Base-by-base conservation (phyloP, 2,797 vertebrate genomes). In the Trachurus trachurus region DNA sequence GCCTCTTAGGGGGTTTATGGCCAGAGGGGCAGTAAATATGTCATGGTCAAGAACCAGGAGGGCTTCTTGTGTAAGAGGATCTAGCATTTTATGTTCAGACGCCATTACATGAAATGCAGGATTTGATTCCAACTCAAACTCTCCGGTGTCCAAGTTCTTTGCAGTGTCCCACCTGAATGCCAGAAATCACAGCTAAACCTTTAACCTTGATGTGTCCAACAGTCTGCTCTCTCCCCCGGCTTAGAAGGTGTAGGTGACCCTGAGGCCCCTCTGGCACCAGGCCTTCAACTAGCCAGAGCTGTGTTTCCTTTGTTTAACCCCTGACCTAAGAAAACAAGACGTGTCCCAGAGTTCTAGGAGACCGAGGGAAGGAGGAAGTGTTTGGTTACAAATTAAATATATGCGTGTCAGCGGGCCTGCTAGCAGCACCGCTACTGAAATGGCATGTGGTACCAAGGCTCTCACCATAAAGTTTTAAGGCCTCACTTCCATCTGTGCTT, bases 361-460 rank as follows among this genome's bases (percentile, higher is more conserved):
- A 93, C 90, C 87, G 92, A 93, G 94, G 96, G 96, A 94, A 96
- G 96, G 94, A 96, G 98, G 98, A 99, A 98, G 98, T 98, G 95
- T 99, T 96, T 94, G 96, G 97, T 99, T 99, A 97, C 98, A 99
- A 97, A 98, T 98, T 97, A 97, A 98, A 98, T 96, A 96, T 97
- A 96, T 97, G 94, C 89, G 87, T 97, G 97, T 98, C 95, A 94
- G 87, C 82, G 45, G 88, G 79, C 86, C 90, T 87, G 95, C 95
- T 92, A 95, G 95, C 90, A 94, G 95, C 87, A 15, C 83, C 40
- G 93, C 94, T 94, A 80, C 95, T 94, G 94, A 90, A 93, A 93
- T 88, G 88, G 91, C 96, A 94, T 93, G 93, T 84, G 89, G 93
- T 88, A 90, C 87, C 81, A 84, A 89, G 85, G 71, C 87, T 82